Evolutionary conservation across 2,113 vertebrate species (phyloP), one percentile per base, ranked within the genome.

Genomic region (Podarcis cretensis): DNA sequence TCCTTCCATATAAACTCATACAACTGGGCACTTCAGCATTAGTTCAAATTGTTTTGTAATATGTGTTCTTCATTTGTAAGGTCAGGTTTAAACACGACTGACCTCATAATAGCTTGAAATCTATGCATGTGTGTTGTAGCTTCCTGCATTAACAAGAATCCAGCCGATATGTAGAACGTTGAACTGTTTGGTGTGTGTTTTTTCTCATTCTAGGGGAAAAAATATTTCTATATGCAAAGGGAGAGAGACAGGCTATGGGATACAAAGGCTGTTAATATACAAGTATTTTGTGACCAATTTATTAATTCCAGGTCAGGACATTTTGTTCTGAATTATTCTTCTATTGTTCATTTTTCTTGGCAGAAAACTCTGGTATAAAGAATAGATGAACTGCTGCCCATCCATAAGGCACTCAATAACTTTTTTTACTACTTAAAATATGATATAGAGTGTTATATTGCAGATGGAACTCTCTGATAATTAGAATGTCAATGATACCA

Each of bases 71-170:
- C 48, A 54, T 12, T 92, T 82, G 80, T 13, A 92, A n/a, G 69
- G 25, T 84, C 25, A 92, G 5, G 86, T 91, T 89, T 90, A 92
- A 93, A 92, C 71, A 90, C 87, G 71, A 73, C 68, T 13, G 54
- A 93, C 87, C 59, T 63, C 59, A 48, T 92, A 87, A 90, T 90
- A 92, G 87, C 94, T 89, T 89, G 76, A 94, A 77, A 73, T 48
- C 40, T 25, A 43, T 23, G 7, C 21, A 76, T 20, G 6, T 20
- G 35, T 43, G 20, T 21, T 93, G 91, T 84, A 84, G 87, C 85
- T 91, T 76, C 63, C 87, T 85, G 89, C 93, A 94, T 90, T 77
- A 95, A 10, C 77, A 90, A 94, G 77, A 93, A 90, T 92, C 88
- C 89, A 92, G 32, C n/a, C 0, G 68, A 92, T 83, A 82, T 54